Percentiles rank a stretch among this genome's conserved stretches.
Evolutionary conservation across 2,797 vertebrate species (phyloP).

Genomic region (Semotilus atromaculatus): DNA sequence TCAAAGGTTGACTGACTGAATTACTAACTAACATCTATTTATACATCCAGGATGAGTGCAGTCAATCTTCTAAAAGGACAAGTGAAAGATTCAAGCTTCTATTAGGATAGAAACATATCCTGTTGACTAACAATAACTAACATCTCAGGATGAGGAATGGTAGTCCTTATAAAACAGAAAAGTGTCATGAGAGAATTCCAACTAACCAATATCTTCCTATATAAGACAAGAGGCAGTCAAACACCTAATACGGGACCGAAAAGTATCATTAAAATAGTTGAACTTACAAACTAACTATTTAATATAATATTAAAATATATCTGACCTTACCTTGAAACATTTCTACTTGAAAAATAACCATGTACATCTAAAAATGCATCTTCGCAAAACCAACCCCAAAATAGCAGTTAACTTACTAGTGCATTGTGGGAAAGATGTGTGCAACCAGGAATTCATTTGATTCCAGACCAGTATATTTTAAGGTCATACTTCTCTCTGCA

Average conservation of each 20-base stretch:
- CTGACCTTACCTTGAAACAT: too few relatives aligned
- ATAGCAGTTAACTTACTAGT: background rate
- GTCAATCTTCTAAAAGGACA: background rate
- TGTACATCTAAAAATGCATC: background rate
- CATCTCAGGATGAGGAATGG: background rate
- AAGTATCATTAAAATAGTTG: background rate
- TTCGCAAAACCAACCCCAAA: background rate
- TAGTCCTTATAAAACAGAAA: background rate
- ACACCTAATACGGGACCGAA: background rate
- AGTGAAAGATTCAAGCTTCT: background rate
- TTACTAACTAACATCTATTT: background rate
- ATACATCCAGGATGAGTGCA: background rate
- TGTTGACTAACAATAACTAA: background rate
- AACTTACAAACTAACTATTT: too few relatives aligned
- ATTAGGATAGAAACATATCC: background rate
- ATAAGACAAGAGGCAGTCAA: background rate
- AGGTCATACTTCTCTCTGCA: background rate
- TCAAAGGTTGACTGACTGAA: too few relatives aligned
- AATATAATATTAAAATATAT: too few relatives aligned
- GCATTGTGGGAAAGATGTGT: conserved; percentile 9
- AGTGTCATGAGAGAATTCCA: too few relatives aligned
- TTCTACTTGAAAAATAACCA: background rate
- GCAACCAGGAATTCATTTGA: conserved; percentile 4
- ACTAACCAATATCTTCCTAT: background rate
- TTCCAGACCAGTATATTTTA: conserved; percentile 13